Evolutionary conservation across 2,888 invertebrate species (phyloP).

Genomic region (Lomographa bimaculata): DNA sequence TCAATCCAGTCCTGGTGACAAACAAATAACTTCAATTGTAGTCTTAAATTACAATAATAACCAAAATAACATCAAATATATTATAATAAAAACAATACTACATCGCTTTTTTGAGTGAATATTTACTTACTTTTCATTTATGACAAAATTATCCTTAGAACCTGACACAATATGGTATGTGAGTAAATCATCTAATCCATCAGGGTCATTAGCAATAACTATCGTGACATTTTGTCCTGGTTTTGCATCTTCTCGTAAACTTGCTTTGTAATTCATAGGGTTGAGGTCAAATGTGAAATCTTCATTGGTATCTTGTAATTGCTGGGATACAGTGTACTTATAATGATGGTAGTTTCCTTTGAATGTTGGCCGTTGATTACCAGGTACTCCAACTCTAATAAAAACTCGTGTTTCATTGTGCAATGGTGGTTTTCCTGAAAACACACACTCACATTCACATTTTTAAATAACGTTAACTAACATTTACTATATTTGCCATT

Average conservation of each 20-base stretch:
- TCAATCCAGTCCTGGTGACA: constrained; percentile 87
- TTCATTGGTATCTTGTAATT: constrained; percentile 57
- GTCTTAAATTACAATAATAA: background rate
- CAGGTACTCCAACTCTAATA: constrained; percentile 90
- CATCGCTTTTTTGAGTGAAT: background rate
- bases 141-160: constrained; percentile 90
- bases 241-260: constrained; percentile 87
- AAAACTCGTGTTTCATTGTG: constrained; percentile 86
- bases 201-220: constrained; percentile 90
- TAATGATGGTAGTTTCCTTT: constrained; percentile 87
- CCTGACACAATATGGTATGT: constrained; percentile 89
- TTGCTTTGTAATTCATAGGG: constrained; percentile 88
- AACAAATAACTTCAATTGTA: constrained; percentile 10
- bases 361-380: constrained; percentile 91
- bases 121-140: constrained; percentile 85
- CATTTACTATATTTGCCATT: no score
- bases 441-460: no score
- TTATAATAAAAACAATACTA: constrained; percentile 4
- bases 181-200: constrained; percentile 87
- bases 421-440: constrained; percentile 84
- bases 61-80: background rate
- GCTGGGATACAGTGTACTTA: constrained; percentile 65
- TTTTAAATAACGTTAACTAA: no score
- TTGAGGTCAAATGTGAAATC: constrained; percentile 82
- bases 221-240: constrained; percentile 87